Conservation (phyloP, 92 coral and sea anemone genomes). For the Zoanthus sociatus region DNA sequence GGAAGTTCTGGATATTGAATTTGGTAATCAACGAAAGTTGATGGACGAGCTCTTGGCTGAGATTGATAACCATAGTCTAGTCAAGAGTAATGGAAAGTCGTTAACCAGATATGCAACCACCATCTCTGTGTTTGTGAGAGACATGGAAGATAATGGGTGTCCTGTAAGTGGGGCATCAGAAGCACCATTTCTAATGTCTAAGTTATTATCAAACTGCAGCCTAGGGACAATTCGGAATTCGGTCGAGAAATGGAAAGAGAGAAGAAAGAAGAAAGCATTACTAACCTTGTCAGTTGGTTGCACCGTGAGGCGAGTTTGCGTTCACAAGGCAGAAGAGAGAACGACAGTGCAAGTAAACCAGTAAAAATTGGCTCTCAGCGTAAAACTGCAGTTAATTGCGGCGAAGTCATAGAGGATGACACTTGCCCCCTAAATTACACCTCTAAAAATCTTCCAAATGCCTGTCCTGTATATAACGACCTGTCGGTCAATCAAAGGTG, state of each 20-base stretch:
- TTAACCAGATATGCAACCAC: constrained; percentile 62
- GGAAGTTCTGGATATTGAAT: constrained; percentile 72
- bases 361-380: constrained; percentile 2
- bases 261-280: constrained; percentile 58
- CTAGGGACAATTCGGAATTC: constrained; percentile 58
- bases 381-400: constrained; percentile 33
- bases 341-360: background rate
- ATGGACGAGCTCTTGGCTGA: constrained; percentile 67
- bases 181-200: constrained; percentile 63
- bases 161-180: constrained; percentile 51
- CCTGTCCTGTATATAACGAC: constrained; percentile 38
- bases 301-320: constrained; percentile 67
- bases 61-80: constrained; percentile 48
- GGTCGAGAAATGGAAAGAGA: constrained; percentile 66
- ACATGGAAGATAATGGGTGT: constrained; percentile 71
- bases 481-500: background rate
- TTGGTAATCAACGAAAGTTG: constrained; percentile 64
- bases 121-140: constrained; percentile 57
- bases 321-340: constrained; percentile 63
- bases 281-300: constrained; percentile 63
- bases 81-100: constrained; percentile 66
- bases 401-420: constrained; percentile 44
- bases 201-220: constrained; percentile 55
- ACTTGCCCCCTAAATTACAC: constrained; percentile 39
- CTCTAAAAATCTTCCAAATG: constrained; percentile 20